phyloP scores from a whole-genome alignment of 1,140 invertebrate species.

The Chlorops oryzae region DNA sequence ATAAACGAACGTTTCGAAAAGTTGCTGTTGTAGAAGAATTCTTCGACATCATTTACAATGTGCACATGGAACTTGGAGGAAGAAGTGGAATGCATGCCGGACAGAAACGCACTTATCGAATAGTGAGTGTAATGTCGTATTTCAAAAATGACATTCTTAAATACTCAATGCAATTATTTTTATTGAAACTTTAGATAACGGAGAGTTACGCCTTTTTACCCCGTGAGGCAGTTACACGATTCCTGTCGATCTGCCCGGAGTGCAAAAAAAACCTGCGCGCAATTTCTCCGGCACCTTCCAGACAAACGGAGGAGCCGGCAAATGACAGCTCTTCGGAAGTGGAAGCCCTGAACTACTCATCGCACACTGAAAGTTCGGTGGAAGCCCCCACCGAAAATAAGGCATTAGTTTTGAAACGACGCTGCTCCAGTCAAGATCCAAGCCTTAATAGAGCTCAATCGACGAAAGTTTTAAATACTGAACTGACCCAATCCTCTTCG shows the following conservation, averaged over 20 bases:
- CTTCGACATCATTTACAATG: constrained; percentile 93
- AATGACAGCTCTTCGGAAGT: constrained; percentile 46
- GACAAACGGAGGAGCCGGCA: constrained; percentile 28
- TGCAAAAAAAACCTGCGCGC: constrained; percentile 83
- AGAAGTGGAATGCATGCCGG: constrained; percentile 88
- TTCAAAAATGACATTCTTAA: background rate
- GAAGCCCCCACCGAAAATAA: constrained; percentile 27
- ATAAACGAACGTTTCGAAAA: constrained; percentile 67
- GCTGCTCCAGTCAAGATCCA: constrained; percentile 28
- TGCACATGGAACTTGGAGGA: constrained; percentile 87
- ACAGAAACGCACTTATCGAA: constrained; percentile 91
- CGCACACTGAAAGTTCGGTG: constrained; percentile 42
- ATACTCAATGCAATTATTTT: background rate
- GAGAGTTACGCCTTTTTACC: constrained; percentile 93
- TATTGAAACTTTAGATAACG: constrained; percentile 68
- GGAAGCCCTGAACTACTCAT: constrained; percentile 40
- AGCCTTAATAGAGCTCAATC: background rate
- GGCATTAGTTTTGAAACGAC: no score
- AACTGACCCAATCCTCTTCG: no score
- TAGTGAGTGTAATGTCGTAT: constrained; percentile 60
- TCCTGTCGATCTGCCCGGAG: constrained; percentile 87
- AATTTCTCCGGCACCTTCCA: constrained; percentile 52
- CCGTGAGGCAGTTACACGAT: constrained; percentile 89
- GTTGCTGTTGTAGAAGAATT: constrained; percentile 95
- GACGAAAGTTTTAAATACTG: background rate